Evolutionary conservation across 2,797 vertebrate species (phyloP).

Genomic region (Cryptoprocta ferox): DNA sequence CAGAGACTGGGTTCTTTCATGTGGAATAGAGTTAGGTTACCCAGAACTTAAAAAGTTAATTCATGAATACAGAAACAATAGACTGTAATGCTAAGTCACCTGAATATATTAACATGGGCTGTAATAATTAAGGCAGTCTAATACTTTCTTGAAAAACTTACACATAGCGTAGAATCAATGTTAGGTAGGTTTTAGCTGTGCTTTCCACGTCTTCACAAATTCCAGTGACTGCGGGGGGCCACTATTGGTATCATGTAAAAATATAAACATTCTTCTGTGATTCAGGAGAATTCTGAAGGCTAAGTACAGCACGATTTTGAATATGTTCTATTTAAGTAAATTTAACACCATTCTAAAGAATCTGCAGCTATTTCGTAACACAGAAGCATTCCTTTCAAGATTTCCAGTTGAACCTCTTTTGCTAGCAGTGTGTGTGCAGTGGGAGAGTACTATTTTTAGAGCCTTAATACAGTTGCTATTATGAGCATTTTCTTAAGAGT

Average conservation of each 20-base stretch:
- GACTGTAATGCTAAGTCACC: background rate
- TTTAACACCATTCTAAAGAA: slow-evolving; percentile 28
- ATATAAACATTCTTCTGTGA: slow-evolving; percentile 36
- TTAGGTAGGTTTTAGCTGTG: background rate
- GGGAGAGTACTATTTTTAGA: slow-evolving; percentile 56
- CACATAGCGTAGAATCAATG: background rate
- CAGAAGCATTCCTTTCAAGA: background rate
- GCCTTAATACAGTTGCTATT: slow-evolving; percentile 15
- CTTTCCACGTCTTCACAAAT: slow-evolving; percentile 13
- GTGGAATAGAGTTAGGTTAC: background rate
- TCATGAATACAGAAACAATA: background rate
- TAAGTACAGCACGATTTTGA: slow-evolving; percentile 5
- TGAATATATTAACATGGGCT: background rate
- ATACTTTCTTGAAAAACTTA: background rate
- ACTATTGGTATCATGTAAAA: slow-evolving; percentile 26
- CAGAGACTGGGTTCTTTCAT: background rate
- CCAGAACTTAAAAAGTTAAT: slow-evolving; percentile 1
- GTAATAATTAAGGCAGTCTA: background rate
- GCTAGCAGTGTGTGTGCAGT: slow-evolving; percentile 30
- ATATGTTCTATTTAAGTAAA: background rate
- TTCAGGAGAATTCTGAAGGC: slow-evolving; percentile 18
- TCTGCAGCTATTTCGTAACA: background rate
- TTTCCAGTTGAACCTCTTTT: background rate
- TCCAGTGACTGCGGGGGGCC: background rate
- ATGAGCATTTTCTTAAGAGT: slow-evolving; percentile 47